Evolutionary conservation across 2,888 invertebrate genomes (phyloP).

Genomic region (Sesamia inferens): DNA sequence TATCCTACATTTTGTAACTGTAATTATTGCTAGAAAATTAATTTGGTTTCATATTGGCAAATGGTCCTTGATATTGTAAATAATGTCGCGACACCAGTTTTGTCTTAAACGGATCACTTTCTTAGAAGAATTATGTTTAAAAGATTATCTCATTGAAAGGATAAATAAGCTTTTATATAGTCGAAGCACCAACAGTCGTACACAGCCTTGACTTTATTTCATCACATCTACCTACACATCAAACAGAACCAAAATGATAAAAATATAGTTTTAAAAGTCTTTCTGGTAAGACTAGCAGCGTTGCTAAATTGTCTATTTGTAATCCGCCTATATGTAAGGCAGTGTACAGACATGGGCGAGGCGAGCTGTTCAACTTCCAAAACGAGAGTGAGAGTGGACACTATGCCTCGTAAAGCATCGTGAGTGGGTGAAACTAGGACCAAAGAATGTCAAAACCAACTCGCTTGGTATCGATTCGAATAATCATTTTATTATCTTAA

Average conservation of each 20-base stretch:
- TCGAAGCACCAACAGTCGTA: neutral
- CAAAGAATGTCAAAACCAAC: conserved; percentile 60
- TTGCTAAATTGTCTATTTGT: conserved; percentile 13
- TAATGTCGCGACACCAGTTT: neutral
- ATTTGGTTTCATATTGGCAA: conserved; percentile 5
- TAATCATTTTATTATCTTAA: conserved; percentile 47
- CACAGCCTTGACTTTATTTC: neutral
- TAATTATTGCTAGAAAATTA: conserved; percentile 3
- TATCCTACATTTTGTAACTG: conserved; percentile 12
- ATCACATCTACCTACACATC: neutral
- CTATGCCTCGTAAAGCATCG: conserved; percentile 63
- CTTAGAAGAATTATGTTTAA: neutral
- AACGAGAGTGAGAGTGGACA: conserved; percentile 75
- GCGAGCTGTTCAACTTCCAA: conserved; percentile 65
- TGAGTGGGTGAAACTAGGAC: conserved; percentile 69
- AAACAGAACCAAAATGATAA: neutral
- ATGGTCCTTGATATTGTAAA: neutral
- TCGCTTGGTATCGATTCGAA: conserved; percentile 31
- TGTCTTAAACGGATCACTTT: neutral
- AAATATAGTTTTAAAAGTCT: neutral
- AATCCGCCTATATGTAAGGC: neutral
- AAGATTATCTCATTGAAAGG: neutral
- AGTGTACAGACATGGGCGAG: conserved; percentile 39
- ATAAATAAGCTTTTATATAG: neutral
- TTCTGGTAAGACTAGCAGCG: neutral